Evolutionary conservation across 92 coral and sea anemone species (phyloP), one percentile per base, ranked within the genome.

Genomic region (Isaurus tuberculatus): DNA sequence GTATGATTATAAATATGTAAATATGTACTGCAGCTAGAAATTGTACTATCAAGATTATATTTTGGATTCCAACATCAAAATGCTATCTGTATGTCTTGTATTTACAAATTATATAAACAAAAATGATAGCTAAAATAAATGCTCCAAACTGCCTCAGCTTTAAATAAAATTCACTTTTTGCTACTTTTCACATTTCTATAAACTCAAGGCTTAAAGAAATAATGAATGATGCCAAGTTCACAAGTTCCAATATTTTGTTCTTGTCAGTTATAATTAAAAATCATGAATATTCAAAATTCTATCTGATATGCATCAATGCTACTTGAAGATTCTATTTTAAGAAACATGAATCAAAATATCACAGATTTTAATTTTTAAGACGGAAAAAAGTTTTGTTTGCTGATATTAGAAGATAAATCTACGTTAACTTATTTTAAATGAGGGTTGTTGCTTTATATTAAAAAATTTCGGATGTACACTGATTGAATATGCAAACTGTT

Each of bases 271-370:
- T 17, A 28, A 36, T n/a, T 43, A 34, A 63, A 61, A 79, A 31
- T 43, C 26, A 79, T 46, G 57, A 79, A 46, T 43, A 79, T 83
- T 70, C 10, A 68, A n/a, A 26, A 8, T 13, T 61, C 11, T 20
- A 30, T 29, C 19, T 61, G 27, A 32, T 40, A 46, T 55, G 63
- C 27, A 68, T 42, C 78, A 72, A 42, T 57, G 5, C 29, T 14
- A 71, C 77, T 71, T 72, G 32, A 28, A 43, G n/a, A 7, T 72
- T 40, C 60, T 72, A 72, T 22, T 72, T 72, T 72, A 29, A 72
- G 60, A 43, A 25, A 72, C 61, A 43, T 42, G 44, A 6, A 26
- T 19, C 16, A 44, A 43, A 58, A 25, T 28, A 19, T 29, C 36
- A 68, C 27, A 29, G 57, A 37, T 34, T 70, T 70, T 70, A 30